Conservation (phyloP, 2,888 invertebrate species). For the Incurvaria masculella region DNA sequence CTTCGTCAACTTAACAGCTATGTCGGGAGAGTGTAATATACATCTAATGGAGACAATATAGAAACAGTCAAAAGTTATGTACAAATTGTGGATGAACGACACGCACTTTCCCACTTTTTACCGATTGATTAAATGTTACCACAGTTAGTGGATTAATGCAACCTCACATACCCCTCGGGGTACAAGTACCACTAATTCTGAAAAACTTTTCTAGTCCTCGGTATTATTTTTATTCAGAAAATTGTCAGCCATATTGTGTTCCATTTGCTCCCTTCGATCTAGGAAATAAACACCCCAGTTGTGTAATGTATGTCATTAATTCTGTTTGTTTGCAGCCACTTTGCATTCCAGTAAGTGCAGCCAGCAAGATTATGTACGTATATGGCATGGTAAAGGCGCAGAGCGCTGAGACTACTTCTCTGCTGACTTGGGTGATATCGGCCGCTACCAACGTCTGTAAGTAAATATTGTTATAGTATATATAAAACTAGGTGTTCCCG, state of each 20-base stretch:
- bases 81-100: no score
- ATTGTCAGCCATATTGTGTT: not conserved
- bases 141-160: no score
- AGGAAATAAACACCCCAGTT: not conserved
- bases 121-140: no score
- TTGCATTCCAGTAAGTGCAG: constrained; percentile 77
- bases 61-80: no score
- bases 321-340: constrained; percentile 57
- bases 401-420: constrained; percentile 74
- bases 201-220: not conserved
- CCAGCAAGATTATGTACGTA: constrained; percentile 78
- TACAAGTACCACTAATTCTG: not conserved
- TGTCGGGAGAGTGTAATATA: no score
- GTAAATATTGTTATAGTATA: constrained; percentile 24
- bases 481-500: constrained; percentile 1
- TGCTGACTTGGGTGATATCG: constrained; percentile 79
- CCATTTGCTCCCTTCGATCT: not conserved
- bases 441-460: constrained; percentile 77
- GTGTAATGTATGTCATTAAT: not conserved
- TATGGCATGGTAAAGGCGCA: constrained; percentile 65
- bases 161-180: no score
- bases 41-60: no score
- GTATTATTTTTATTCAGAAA: not conserved
- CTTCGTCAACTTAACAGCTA: no score
- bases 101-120: no score